Conservation (phyloP, 2,888 invertebrate species). For the Zhengitettix transpicula region DNA sequence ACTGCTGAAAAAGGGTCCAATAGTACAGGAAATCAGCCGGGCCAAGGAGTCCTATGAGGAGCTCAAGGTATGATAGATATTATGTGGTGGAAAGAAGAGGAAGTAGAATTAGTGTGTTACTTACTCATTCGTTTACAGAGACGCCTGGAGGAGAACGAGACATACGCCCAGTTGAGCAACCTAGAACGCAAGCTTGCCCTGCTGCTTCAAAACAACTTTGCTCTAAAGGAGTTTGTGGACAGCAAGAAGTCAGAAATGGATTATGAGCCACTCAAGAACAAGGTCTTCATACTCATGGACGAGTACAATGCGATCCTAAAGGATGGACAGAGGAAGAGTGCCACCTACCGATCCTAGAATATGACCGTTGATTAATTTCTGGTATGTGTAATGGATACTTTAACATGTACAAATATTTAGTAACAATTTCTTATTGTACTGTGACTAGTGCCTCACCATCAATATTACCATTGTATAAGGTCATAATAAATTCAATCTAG, state of each 20-base stretch:
- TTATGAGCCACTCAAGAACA: slow-evolving; percentile 42
- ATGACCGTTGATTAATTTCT: too few species aligned
- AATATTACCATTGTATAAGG: too few species aligned
- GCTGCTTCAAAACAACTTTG: slow-evolving; percentile 48
- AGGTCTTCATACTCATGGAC: slow-evolving; percentile 35
- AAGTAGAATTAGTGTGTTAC: neutral
- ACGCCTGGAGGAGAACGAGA: slow-evolving; percentile 52
- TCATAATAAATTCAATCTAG: too few species aligned
- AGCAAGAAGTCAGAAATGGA: slow-evolving; percentile 50
- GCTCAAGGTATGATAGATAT: slow-evolving; percentile 27
- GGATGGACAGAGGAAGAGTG: slow-evolving; percentile 10
- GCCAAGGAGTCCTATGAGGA: slow-evolving; percentile 34
- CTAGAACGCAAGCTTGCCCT: slow-evolving; percentile 53
- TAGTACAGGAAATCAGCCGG: slow-evolving; percentile 21
- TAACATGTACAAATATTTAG: too few species aligned
- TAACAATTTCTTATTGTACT: too few species aligned
- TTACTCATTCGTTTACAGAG: slow-evolving; percentile 25
- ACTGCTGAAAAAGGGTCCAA: slow-evolving; percentile 18
- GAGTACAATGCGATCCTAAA: slow-evolving; percentile 41
- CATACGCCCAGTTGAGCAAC: slow-evolving; percentile 46
- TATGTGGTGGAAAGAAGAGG: neutral
- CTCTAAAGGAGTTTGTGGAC: slow-evolving; percentile 47
- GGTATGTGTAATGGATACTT: too few species aligned
- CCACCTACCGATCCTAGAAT: too few species aligned
- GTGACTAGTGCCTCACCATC: too few species aligned